phyloP scores from a whole-genome alignment of 2,113 vertebrate genomes.

The Hyaena hyaena region DNA sequence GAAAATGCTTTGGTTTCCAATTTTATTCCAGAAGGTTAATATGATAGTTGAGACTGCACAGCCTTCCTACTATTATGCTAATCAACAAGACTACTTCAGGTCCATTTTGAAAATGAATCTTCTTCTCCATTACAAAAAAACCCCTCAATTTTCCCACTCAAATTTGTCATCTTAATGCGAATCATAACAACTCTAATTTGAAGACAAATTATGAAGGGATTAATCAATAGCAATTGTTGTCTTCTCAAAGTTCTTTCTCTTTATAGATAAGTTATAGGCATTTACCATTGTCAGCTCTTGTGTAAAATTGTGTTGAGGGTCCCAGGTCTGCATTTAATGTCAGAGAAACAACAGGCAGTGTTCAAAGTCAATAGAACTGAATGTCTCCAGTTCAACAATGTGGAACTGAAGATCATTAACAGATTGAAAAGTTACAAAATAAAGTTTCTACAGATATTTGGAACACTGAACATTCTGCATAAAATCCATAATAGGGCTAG shows the following conservation, averaged over 20 bases:
- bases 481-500: constrained; percentile 52
- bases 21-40: constrained; percentile 15
- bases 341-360: constrained; percentile 47
- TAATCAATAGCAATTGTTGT: constrained; percentile 11
- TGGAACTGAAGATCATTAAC: constrained; percentile 67
- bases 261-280: neutral
- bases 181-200: constrained; percentile 19
- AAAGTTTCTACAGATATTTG: constrained; percentile 65
- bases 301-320: constrained; percentile 30
- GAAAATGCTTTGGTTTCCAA: neutral
- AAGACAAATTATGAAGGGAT: neutral
- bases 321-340: constrained; percentile 41
- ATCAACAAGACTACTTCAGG: neutral
- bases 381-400: constrained; percentile 37
- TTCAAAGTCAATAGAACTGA: constrained; percentile 51
- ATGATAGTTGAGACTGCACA: neutral
- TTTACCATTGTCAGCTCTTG: neutral
- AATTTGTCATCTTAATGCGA: constrained; percentile 30
- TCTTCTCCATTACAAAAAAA: neutral
- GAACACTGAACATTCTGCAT: constrained; percentile 45
- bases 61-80: neutral
- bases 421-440: constrained; percentile 59
- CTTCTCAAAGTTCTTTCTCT: constrained; percentile 19
- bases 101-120: constrained; percentile 25
- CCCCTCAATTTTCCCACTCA: neutral